Conservation (phyloP, 2,113 vertebrate genomes). For the Corydoras sp. region DNA sequence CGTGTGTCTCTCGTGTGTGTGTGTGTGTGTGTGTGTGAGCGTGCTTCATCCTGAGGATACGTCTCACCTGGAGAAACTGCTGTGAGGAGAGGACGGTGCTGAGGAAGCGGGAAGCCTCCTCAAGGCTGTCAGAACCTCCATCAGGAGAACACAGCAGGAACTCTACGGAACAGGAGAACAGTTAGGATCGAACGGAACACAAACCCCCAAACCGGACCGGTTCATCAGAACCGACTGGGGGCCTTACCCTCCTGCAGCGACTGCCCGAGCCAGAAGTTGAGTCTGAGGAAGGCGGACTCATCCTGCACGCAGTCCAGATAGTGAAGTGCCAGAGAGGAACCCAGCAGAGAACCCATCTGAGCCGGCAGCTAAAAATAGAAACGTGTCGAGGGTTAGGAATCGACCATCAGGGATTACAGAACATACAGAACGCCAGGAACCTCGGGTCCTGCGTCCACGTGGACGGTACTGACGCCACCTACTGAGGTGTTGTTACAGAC, state of each 20-base stretch:
- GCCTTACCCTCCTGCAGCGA: conserved; percentile 82
- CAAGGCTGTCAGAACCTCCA: conserved; percentile 52
- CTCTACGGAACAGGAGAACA: conserved; percentile 57
- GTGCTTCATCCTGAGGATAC: too few relatives aligned
- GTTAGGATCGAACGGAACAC: conserved; percentile 15
- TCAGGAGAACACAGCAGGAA: conserved; percentile 71
- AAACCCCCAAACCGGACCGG: neutral
- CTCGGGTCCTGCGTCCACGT: too few relatives aligned
- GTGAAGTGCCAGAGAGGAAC: conserved; percentile 78
- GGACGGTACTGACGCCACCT: too few relatives aligned
- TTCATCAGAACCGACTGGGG: neutral
- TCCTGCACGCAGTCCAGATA: conserved; percentile 85
- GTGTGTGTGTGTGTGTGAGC: too few relatives aligned
- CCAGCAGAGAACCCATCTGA: conserved; percentile 87
- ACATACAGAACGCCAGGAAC: too few relatives aligned
- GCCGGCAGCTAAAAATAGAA: conserved; percentile 75
- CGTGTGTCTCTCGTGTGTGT: too few relatives aligned
- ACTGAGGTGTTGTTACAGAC: too few relatives aligned
- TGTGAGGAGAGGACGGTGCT: conserved; percentile 70
- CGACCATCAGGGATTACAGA: neutral
- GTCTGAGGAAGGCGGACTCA: conserved; percentile 77
- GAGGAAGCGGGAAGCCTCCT: conserved; percentile 75
- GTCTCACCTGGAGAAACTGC: conserved; percentile 82
- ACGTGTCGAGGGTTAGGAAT: neutral
- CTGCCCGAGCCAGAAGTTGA: conserved; percentile 85